phyloP scores from a whole-genome alignment of 2,113 vertebrate genomes.

The Esox niger region DNA sequence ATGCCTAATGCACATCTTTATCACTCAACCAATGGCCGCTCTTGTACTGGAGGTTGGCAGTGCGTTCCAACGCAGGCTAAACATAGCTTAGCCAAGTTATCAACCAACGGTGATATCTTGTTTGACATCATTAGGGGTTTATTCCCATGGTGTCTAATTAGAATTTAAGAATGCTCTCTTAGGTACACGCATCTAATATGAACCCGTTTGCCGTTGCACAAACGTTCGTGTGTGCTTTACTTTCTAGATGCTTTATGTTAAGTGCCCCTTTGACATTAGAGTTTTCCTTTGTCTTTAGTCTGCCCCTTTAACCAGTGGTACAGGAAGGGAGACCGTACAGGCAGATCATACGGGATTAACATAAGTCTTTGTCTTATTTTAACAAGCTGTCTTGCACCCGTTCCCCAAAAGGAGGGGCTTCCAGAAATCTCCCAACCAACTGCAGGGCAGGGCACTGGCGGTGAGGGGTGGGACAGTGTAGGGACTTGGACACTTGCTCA shows the following conservation, averaged over 20 bases:
- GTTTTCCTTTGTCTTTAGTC: no score
- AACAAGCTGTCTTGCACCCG: constrained; percentile 23
- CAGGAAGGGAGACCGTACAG: background rate
- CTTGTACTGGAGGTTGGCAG: background rate
- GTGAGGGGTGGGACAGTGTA: background rate
- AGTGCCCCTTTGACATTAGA: no score
- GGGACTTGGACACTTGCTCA: no score
- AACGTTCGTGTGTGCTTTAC: background rate
- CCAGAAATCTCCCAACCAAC: background rate
- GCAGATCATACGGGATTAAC: constrained; percentile 26
- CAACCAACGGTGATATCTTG: no score
- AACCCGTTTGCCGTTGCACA: background rate
- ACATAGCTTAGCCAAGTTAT: no score
- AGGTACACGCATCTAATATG: no score
- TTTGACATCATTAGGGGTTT: no score
- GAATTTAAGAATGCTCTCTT: no score
- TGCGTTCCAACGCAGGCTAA: background rate
- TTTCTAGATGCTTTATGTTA: background rate
- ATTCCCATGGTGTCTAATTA: no score
- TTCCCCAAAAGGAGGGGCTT: background rate
- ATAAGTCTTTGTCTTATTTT: constrained; percentile 31
- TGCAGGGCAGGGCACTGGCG: background rate
- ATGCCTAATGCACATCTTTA: background rate
- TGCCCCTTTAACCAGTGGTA: background rate
- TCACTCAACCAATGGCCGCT: background rate